phyloP scores from a whole-genome alignment of 2,888 invertebrate genomes.

The Ceraclea dissimilis region DNA sequence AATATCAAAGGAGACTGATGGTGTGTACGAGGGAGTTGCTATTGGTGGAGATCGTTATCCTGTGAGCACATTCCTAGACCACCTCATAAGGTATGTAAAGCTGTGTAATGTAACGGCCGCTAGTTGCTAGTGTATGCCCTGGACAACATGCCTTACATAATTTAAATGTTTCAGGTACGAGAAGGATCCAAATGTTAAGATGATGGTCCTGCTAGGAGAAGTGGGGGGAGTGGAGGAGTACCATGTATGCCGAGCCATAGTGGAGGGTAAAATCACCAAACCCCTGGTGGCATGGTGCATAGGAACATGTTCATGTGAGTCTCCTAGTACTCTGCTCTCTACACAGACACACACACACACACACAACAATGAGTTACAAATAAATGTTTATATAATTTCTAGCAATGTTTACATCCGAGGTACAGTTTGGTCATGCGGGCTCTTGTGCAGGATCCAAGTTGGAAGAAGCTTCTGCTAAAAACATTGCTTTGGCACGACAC shows the following conservation, averaged over 20 bases:
- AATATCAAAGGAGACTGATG: conserved; percentile 91
- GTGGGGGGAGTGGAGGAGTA: conserved; percentile 99
- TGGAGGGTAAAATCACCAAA: conserved; percentile 74
- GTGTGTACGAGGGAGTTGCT: conserved; percentile 95
- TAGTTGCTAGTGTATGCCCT: too few species aligned
- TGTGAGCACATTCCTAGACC: conserved; percentile 97
- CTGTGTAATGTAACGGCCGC: too few species aligned
- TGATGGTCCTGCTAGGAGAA: conserved; percentile 93
- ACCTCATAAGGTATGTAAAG: conserved; percentile 66
- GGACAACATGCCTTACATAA: too few species aligned
- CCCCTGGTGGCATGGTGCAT: conserved; percentile 99
- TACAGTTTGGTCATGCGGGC: conserved; percentile 99
- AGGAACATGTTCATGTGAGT: conserved; percentile 70
- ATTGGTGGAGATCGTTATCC: conserved; percentile 98
- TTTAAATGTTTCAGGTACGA: conserved; percentile 53
- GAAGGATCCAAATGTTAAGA: conserved; percentile 75
- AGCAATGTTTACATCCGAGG: conserved; percentile 79
- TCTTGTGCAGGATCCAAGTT: conserved; percentile 91
- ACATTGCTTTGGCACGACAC: conserved; percentile 68
- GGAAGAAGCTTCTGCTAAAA: conserved; percentile 93
- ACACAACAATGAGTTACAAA: neutral
- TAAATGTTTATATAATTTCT: conserved; percentile 26
- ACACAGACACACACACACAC: neutral
- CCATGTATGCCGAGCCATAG: conserved; percentile 84
- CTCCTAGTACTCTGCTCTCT: neutral